Conservation (phyloP, 2,113 vertebrate genomes). For the Notarius lentiginosus region DNA sequence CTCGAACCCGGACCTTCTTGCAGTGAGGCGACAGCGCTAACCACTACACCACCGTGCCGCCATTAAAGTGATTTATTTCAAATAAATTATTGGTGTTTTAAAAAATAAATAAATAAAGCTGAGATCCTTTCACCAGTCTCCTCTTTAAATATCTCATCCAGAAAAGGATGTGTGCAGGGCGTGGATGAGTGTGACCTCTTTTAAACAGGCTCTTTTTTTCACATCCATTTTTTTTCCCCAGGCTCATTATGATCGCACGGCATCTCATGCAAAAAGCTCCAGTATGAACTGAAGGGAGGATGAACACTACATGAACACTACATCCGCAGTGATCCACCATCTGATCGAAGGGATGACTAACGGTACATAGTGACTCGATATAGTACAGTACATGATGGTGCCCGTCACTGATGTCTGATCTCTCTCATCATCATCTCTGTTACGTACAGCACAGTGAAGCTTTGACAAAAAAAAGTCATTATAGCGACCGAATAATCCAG, state of each 20-base stretch:
- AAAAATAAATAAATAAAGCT: neutral
- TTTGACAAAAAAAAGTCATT: neutral
- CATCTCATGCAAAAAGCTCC: neutral
- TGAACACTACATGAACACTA: neutral
- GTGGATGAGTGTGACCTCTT: conserved; percentile 26
- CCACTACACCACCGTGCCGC: too few species aligned
- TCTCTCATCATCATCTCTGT: neutral
- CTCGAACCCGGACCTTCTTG: too few species aligned
- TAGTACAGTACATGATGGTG: neutral
- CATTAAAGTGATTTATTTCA: neutral
- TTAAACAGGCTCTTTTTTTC: neutral
- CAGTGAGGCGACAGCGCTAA: too few species aligned
- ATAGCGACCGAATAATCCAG: neutral
- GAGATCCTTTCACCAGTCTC: neutral
- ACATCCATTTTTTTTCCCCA: neutral
- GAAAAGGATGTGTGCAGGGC: conserved; percentile 7
- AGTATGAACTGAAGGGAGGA: neutral
- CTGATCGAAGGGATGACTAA: neutral
- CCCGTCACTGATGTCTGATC: neutral
- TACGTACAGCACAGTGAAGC: neutral
- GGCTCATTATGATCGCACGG: neutral
- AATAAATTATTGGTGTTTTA: too few species aligned
- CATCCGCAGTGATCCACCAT: neutral
- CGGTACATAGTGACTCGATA: neutral
- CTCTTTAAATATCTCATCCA: neutral